phyloP scores from a whole-genome alignment of 2,113 vertebrate species.

The Brachionichthys hirsutus region DNA sequence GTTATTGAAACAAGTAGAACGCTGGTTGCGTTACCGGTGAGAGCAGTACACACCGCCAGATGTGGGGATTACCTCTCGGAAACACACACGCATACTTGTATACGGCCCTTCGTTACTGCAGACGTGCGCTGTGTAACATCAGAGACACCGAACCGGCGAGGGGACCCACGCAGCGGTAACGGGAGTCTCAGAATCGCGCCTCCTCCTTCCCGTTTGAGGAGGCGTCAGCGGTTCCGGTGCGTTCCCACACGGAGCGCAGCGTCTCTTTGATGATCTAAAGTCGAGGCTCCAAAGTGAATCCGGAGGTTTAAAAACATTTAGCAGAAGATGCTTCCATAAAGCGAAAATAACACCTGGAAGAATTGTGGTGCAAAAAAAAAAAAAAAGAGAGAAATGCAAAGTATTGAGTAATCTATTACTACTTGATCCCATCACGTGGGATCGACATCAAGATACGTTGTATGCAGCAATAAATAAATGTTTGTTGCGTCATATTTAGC shows the following conservation, averaged over 20 bases:
- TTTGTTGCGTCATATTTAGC: too few species aligned
- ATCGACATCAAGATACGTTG: too few species aligned
- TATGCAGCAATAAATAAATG: too few species aligned
- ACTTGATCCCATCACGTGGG: too few species aligned
- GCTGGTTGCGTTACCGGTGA: conserved; percentile 60
- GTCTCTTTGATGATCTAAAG: conserved; percentile 50
- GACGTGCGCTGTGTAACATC: conserved; percentile 15
- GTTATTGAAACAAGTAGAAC: conserved; percentile 62
- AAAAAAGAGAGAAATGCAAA: background rate
- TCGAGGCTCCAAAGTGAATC: conserved; percentile 5
- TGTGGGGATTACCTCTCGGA: conserved; percentile 55
- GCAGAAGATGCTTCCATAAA: conserved; percentile 4
- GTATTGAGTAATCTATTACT: too few species aligned
- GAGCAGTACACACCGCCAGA: conserved; percentile 48
- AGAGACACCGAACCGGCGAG: conserved; percentile 9
- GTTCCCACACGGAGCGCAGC: conserved; percentile 41
- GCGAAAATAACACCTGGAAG: conserved; percentile 6
- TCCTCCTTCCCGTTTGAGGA: conserved; percentile 39
- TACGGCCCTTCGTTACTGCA: background rate
- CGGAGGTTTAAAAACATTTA: conserved; percentile 24
- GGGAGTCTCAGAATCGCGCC: conserved; percentile 32
- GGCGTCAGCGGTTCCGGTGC: conserved; percentile 27
- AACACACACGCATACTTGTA: conserved; percentile 16
- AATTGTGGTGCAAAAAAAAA: background rate
- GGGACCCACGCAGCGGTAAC: background rate